Percentiles rank a stretch among this genome's conserved stretches.
phyloP scores from a whole-genome alignment of 2,888 invertebrate species.

The Melanchra persicariae region DNA sequence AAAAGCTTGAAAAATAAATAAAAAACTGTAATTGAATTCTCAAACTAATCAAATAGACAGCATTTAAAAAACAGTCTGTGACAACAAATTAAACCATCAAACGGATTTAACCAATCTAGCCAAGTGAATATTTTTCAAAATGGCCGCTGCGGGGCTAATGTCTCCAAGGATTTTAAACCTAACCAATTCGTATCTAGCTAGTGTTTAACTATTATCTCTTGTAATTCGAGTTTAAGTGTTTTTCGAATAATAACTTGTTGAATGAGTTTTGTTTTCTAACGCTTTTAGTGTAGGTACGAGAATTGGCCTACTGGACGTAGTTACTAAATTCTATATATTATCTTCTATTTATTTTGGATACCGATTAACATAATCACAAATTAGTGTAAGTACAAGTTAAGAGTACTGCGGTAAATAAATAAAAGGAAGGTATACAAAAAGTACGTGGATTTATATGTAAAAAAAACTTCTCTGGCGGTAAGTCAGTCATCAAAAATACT shows the following conservation, averaged over 20 bases:
- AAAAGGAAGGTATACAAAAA: no score
- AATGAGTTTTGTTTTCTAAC: no score
- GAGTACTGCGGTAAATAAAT: no score
- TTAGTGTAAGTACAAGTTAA: no score
- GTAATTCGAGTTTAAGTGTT: not conserved
- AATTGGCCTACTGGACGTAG: no score
- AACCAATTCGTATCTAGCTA: conserved; percentile 8
- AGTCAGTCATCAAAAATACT: not conserved
- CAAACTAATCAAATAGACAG: conserved; percentile 13
- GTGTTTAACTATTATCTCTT: not conserved
- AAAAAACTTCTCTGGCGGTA: no score
- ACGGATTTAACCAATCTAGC: conserved; percentile 14
- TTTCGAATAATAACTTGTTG: no score
- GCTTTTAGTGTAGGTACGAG: no score
- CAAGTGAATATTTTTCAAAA: conserved; percentile 8
- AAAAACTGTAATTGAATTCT: conserved; percentile 10
- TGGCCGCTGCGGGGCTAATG: not conserved
- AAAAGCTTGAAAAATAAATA: conserved; percentile 9
- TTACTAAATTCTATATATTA: no score
- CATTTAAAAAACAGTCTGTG: conserved; percentile 1
- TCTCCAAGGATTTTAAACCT: not conserved
- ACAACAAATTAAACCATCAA: not conserved
- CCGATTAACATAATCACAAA: no score
- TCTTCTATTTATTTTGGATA: no score
- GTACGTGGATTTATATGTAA: no score